Evolutionary conservation across 2,113 vertebrate genomes (phyloP).

Genomic region (Indri indri): DNA sequence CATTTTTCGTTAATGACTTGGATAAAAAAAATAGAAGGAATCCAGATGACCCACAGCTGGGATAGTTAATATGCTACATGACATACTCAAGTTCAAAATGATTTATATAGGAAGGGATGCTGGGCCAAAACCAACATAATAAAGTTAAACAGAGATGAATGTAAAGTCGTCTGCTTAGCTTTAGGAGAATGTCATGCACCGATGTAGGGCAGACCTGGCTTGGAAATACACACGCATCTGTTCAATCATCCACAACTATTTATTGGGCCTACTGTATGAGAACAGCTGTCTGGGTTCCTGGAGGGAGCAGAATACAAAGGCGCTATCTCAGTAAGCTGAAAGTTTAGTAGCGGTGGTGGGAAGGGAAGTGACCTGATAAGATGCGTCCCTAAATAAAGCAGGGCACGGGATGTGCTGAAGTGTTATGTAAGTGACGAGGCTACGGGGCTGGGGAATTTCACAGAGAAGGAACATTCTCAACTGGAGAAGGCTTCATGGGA

Average conservation of each 20-base stretch:
- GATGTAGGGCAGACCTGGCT: not conserved
- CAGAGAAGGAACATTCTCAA: not conserved
- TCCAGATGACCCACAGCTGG: conserved; percentile 61
- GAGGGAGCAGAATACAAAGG: not conserved
- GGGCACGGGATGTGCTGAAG: not conserved
- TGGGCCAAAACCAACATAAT: conserved; percentile 56
- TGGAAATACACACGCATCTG: not conserved
- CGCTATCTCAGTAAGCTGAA: rapidly evolving
- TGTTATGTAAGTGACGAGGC: rapidly evolving
- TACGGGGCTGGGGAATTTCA: not conserved
- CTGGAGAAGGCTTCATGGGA: not conserved
- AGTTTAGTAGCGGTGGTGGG: not conserved
- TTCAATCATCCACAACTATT: not conserved
- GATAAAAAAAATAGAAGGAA: conserved; percentile 55
- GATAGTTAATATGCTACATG: conserved; percentile 27
- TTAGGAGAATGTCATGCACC: not conserved
- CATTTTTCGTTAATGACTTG: conserved; percentile 42
- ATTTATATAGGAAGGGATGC: conserved; percentile 25
- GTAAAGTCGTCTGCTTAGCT: not conserved
- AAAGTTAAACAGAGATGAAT: conserved; percentile 42
- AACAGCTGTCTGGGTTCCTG: not conserved
- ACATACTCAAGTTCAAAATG: conserved; percentile 59
- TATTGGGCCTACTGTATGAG: not conserved
- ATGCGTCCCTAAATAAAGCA: not conserved
- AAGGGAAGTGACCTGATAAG: not conserved